A percentile compares a stretch with the other conserved stretches of the same genome.
These are phyloP conservation scores for Trachelus tabidus DNA, from an alignment of 2,888 invertebrate genomes.

Conservation along the genomic window DNA sequence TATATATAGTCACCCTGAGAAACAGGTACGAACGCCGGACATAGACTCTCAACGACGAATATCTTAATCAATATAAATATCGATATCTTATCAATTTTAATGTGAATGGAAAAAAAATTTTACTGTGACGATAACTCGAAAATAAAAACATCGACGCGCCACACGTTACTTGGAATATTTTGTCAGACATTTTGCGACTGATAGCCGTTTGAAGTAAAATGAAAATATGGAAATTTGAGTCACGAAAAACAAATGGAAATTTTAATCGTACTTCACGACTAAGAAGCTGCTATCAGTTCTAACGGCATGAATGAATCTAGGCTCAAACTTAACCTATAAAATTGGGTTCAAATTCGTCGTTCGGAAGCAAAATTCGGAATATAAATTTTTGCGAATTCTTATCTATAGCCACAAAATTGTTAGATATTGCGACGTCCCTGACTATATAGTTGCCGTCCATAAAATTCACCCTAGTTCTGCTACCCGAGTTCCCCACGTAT, in stretches of 20 bases:
- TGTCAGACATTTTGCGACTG: too few relatives aligned
- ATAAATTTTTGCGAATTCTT: too few relatives aligned
- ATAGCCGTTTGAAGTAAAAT: too few relatives aligned
- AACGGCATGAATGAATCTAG: too few relatives aligned
- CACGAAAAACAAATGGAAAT: too few relatives aligned
- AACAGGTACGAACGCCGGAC: background rate
- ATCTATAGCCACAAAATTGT: background rate
- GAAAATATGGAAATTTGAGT: too few relatives aligned
- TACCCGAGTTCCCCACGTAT: background rate
- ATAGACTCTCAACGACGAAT: background rate
- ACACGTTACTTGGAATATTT: too few relatives aligned
- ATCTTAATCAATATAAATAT: background rate
- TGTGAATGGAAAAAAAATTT: background rate
- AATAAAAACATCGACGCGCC: too few relatives aligned
- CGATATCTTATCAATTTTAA: background rate
- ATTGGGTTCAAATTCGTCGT: background rate
- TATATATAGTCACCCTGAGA: background rate
- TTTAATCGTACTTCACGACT: too few relatives aligned
- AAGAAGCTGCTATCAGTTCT: too few relatives aligned
- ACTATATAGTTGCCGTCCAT: background rate
- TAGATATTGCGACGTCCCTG: background rate
- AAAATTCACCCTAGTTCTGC: background rate
- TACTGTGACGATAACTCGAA: background rate
- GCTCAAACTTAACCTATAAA: background rate
- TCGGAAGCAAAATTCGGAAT: too few relatives aligned